Conservation (phyloP, 2,888 invertebrate genomes). For the Lasius fuliginosus region DNA sequence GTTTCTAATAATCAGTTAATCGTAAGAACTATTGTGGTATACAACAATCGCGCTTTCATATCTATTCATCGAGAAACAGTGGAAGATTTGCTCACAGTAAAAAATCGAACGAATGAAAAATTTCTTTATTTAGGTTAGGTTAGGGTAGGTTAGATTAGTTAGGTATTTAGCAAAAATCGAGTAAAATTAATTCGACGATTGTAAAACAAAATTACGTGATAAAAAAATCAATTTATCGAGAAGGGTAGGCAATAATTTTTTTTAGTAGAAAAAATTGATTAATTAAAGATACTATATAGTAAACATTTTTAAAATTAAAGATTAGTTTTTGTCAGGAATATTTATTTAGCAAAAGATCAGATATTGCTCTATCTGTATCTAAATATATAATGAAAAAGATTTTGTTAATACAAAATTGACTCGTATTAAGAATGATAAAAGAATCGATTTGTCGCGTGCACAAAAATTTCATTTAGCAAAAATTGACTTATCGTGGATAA, state of each 20-base stretch:
- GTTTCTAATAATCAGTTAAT: conserved; percentile 27
- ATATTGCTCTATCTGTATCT: no score
- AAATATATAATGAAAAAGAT: neutral
- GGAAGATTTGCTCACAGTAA: neutral
- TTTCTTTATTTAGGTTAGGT: neutral
- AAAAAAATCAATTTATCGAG: neutral
- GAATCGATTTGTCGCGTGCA: neutral
- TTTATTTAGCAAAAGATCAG: neutral
- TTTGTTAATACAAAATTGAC: neutral
- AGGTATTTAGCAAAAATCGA: neutral
- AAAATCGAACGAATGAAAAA: neutral
- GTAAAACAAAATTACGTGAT: neutral
- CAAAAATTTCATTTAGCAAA: neutral
- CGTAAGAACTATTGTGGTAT: neutral
- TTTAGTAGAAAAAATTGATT: neutral
- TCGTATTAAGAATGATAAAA: neutral
- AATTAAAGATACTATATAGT: neutral
- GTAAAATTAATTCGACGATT: no score
- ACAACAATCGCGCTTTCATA: neutral
- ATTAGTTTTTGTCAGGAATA: neutral
- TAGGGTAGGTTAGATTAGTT: no score
- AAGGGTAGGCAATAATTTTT: no score
- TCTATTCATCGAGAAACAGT: neutral
- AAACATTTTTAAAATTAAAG: neutral
- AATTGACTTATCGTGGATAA: neutral